Base-by-base conservation (phyloP, 2,113 vertebrate species). In the Paramormyrops kingsleyae region DNA sequence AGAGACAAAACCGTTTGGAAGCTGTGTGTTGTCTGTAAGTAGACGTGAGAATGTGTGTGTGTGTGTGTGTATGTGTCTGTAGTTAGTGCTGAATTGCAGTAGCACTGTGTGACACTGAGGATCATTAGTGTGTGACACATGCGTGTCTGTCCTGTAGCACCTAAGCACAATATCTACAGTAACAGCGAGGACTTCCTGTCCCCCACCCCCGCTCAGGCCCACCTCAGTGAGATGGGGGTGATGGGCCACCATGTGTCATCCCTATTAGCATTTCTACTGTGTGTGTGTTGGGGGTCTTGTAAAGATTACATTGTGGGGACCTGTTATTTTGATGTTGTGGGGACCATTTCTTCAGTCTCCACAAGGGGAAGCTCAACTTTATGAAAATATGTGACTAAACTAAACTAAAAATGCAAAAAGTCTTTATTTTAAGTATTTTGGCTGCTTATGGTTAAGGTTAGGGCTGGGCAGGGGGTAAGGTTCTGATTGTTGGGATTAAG, bases 191-290 rank as follows among this genome's bases (percentile, higher is more conserved):
- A 95, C 95, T 96, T 96, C 96, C 96, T 96, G 96, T 92, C 94
- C 95, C 95, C 94, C 95, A 96, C 96, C 96, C 96, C 94, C 94
- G 95, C 94, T 94, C 96, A 96, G 95, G 95, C 95, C 95, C 95
- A 95, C 95, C 94, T 94, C 93, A 95, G 95, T 96, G 95, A 96
- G 95, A 95, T 96, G 95, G 95, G 95, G 95, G 94, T 95, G 94
- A 92, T 91, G 94, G 92, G 94, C 95, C 93, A 95, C 95, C 95
- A 95, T 95, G 95, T 95, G 95, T 95, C 94, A 95, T 94, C 93
- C 95, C 96, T 95, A 96, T 96, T 96, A 95, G 95, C 94, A 92
- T 94, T 94, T 94, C 94, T 94, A 93, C 94, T 95, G 93, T 90
- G 92, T 92, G 91, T 92, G 62, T 66, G 8, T 27, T n/a, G 59